Conservation (phyloP, 2,113 vertebrate species). For the Rallus limicola region DNA sequence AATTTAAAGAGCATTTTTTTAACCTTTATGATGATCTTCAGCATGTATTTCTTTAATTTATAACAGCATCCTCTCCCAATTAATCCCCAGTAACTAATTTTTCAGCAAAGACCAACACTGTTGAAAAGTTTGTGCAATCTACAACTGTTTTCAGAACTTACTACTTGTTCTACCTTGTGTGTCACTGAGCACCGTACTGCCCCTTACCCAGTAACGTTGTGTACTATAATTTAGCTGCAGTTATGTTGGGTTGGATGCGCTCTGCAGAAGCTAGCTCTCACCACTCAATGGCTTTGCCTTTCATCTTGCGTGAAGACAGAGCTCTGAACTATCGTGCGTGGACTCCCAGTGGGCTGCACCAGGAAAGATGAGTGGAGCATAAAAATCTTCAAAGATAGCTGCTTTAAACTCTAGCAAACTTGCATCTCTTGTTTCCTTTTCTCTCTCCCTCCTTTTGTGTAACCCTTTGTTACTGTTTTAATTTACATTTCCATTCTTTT, state of each 20-base stretch:
- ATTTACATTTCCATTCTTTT: background rate
- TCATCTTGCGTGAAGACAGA: background rate
- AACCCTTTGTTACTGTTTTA: background rate
- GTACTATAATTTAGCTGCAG: background rate
- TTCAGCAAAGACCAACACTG: background rate
- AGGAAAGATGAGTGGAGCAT: background rate
- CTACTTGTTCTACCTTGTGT: background rate
- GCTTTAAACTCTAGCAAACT: background rate
- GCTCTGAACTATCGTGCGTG: background rate
- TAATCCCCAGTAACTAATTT: background rate
- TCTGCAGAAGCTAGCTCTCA: background rate
- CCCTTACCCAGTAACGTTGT: background rate
- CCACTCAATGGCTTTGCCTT: conserved; percentile 6
- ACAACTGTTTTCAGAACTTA: background rate
- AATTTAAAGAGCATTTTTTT: background rate
- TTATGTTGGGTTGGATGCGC: background rate
- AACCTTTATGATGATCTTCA: background rate
- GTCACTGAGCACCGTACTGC: background rate
- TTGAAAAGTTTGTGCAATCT: background rate
- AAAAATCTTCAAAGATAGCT: conserved; percentile 18
- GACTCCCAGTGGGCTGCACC: background rate
- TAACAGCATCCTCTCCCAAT: background rate
- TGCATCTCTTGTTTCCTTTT: background rate
- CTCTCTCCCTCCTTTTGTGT: background rate
- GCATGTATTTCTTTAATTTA: background rate